Evolutionary conservation across 2,797 vertebrate species (phyloP).

Genomic region (Pithecia hirsuta): DNA sequence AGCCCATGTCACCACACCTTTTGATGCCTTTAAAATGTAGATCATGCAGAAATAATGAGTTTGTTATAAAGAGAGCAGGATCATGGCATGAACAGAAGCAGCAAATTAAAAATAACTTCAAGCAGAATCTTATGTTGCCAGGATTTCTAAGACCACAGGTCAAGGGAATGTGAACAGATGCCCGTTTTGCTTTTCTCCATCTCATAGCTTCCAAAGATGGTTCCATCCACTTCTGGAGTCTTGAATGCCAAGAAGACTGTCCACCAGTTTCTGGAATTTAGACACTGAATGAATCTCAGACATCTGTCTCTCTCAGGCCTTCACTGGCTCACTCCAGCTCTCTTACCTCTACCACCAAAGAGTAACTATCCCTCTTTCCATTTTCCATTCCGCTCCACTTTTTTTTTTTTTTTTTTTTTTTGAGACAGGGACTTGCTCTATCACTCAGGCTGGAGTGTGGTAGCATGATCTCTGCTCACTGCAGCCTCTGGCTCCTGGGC

Average conservation of each 20-base stretch:
- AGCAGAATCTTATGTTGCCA: neutral
- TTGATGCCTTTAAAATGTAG: neutral
- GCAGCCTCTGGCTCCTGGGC: neutral
- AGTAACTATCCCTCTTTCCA: neutral
- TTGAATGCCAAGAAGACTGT: neutral
- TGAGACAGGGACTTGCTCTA: no score
- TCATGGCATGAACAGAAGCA: neutral
- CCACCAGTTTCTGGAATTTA: fast-evolving
- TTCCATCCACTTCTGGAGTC: neutral
- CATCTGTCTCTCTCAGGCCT: neutral
- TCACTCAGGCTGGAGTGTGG: no score
- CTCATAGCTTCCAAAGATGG: neutral
- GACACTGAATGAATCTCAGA: neutral
- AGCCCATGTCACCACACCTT: no score
- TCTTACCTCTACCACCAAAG: neutral
- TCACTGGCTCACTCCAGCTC: neutral
- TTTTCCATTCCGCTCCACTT: neutral
- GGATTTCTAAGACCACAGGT: neutral
- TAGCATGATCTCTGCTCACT: neutral
- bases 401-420: neutral
- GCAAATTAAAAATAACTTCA: fast-evolving
- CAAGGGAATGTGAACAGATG: neutral
- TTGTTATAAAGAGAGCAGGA: neutral
- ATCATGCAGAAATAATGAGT: no score
- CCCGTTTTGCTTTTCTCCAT: neutral